Evolutionary conservation across 2,797 vertebrate species (phyloP), one percentile per base, ranked within the genome.

Genomic region (Botia almorhae): DNA sequence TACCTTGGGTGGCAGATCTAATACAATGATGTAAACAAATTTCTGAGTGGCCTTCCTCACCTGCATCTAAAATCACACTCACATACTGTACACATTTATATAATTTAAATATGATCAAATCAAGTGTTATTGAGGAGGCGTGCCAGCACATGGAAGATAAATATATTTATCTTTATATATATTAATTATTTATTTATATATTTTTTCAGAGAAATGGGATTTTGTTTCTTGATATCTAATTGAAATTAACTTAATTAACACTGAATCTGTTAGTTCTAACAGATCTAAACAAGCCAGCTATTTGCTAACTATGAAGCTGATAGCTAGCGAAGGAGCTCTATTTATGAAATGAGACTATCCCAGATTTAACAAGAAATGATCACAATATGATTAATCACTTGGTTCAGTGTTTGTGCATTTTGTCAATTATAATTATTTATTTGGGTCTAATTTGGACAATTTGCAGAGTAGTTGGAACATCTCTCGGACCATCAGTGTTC

Each of bases 31-130:
- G 7, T 53, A 33, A 51, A 19, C 19, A 43, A 50, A 60, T 43
- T 43, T 67, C 63, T 17, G 0, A 61, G 26, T 17, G n/a, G 43
- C 16, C n/a, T 8, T 8, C 33, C 29, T 69, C 13, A 11, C 61
- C 73, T 65, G 50, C 53, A 48, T 60, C 33, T 77, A 43, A 61
- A 77, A n/a, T 8, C 17, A 19, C 53, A 50, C 39, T 58, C 11
- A 17, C 50, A 69, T 16, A 51, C n/a, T 33, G 33, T 33, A 72
- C 58, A 55, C 56, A 60, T 50, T 78, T 14, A 60, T 61, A 61
- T 61, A 17, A 14, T 61, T 63, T 53, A 14, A 78, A 64, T n/a
- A 10, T 33, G 36, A 63, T 60, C 53, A 50, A 74, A 58, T 74
- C 51, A 39, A 78, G 26, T 48, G 21, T 46, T 51, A 11, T 58